Base-by-base conservation (phyloP, 2,888 invertebrate species). In the Phytoseiulus persimilis region DNA sequence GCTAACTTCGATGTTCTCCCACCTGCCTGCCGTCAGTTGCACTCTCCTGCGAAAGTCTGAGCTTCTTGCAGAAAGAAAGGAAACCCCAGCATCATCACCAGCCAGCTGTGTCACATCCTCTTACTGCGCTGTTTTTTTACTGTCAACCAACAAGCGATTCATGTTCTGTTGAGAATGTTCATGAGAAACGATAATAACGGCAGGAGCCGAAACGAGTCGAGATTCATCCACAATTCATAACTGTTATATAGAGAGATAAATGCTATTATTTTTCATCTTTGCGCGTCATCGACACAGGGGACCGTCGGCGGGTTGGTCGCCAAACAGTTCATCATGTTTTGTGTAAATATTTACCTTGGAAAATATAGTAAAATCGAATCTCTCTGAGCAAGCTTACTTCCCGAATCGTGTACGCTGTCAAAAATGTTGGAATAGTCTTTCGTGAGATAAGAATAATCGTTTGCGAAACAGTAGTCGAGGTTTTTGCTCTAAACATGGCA, bases 1-100 rank as follows among this genome's bases (percentile, higher is more conserved):
- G 99, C 94, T 99, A 96, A 95, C 83, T 28, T 28, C 14, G 18
- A 65, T 65, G n/a, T n/a, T n/a, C n/a, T n/a, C n/a, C 46, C 46
- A 14, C 46, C 46, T 46, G 2, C 65, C 65, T 18, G 65, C 65
- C 65, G 5, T 23, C 65, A 65, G 14, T 65, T 28, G 5, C 65
- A 65, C 65, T 65, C 23, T 65, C 65, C 65, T 39, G 39, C 39
- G 9, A 9, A 39, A 3, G 9, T 39, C 39, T 39, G 5, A 39
- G 5, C n/a, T 18, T 2, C 5, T 65, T 2, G 65, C 65, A 28
- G 18, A 65, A 65, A 11, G 23, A 23, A 65, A 11, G 65, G 18
- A 28, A 65, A 39, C n/a, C 39, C 39, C 39, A 39, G 5, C 28
- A 65, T 65, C 65, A 65, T 18, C 18, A 14, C 65, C 65, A 28